These are phyloP conservation scores for Trochalopteron elliotii DNA, from an alignment of 2,113 vertebrate genomes.

Conservation along the genomic window DNA sequence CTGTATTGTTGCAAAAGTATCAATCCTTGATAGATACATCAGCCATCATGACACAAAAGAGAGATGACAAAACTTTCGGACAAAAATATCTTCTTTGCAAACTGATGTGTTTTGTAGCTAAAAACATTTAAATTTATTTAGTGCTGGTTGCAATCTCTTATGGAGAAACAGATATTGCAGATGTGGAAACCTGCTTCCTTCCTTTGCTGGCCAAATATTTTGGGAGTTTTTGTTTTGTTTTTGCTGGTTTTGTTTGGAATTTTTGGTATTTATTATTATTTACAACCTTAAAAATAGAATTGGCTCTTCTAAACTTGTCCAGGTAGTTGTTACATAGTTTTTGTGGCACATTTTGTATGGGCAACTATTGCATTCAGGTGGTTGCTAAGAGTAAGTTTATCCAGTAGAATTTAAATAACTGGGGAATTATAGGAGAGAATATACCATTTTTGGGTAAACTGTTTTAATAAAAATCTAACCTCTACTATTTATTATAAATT, in stretches of 20 bases:
- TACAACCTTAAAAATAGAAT: slow-evolving; percentile 15
- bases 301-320: background rate
- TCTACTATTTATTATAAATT: background rate
- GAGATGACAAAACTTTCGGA: background rate
- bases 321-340: background rate
- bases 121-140: background rate
- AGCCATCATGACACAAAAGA: background rate
- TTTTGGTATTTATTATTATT: background rate
- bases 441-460: background rate
- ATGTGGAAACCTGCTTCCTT: background rate
- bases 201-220: background rate
- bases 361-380: background rate
- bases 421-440: background rate
- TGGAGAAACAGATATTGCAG: background rate
- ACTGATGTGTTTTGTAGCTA: background rate
- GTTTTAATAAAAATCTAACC: background rate
- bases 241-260: background rate
- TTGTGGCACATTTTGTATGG: background rate
- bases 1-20: slow-evolving; percentile 13
- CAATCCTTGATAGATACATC: background rate
- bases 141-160: background rate
- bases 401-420: background rate
- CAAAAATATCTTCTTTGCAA: background rate
- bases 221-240: background rate
- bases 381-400: background rate